These are phyloP conservation scores for Phaonia tiefii DNA, from an alignment of 2,888 invertebrate species.

Conservation along the genomic window DNA sequence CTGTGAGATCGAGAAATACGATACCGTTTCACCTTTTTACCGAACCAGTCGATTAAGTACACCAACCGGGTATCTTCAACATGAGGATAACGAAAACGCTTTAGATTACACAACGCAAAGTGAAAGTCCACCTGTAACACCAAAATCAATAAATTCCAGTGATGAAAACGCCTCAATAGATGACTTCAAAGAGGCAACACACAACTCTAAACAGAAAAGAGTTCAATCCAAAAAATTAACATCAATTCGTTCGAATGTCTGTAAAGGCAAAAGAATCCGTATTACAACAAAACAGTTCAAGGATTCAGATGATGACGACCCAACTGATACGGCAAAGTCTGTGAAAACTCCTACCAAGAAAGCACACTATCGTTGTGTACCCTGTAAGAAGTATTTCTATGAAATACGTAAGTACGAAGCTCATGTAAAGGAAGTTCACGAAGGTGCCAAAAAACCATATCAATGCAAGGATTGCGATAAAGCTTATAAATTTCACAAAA, in stretches of 20 bases:
- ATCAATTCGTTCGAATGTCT: no score
- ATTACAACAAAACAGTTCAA: no score
- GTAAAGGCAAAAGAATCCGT: background rate
- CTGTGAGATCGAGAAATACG: slow-evolving; percentile 41
- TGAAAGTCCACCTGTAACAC: background rate
- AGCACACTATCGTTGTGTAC: slow-evolving; percentile 51
- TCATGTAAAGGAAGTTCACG: slow-evolving; percentile 57
- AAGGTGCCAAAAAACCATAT: slow-evolving; percentile 53
- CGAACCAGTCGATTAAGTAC: background rate
- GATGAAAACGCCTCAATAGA: background rate
- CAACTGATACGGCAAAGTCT: no score
- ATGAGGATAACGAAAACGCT: background rate
- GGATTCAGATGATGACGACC: background rate
- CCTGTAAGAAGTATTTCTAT: slow-evolving; percentile 60
- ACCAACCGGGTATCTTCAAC: background rate
- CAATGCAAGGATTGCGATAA: slow-evolving; percentile 59
- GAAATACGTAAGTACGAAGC: slow-evolving; percentile 58
- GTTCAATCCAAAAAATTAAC: slow-evolving; percentile 13
- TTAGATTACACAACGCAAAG: no score
- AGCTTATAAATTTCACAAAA: slow-evolving; percentile 57
- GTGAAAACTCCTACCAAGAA: slow-evolving; percentile 21
- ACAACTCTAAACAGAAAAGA: slow-evolving; percentile 9
- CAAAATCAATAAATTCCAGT: background rate
- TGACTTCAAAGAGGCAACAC: background rate
- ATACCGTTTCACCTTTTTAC: slow-evolving; percentile 31